Percentiles rank a stretch among this genome's conserved stretches.
Evolutionary conservation across 2,888 invertebrate genomes (phyloP).

Genomic region (Drosophila fungiperda): DNA sequence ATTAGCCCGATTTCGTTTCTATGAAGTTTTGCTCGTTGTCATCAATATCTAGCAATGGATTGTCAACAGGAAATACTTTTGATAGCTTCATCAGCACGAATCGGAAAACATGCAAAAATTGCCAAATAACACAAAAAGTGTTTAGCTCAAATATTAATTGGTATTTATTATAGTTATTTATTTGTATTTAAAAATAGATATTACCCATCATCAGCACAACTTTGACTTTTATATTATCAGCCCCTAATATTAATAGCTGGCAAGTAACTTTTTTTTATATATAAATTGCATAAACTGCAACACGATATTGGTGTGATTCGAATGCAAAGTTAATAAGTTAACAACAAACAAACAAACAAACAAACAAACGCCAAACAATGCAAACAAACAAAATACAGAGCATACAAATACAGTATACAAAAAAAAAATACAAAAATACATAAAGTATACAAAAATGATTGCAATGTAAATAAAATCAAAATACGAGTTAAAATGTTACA

Average conservation of each 20-base stretch:
- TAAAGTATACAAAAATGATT: background rate
- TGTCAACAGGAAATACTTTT: background rate
- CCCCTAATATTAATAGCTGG: too few relatives aligned
- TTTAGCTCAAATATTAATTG: background rate
- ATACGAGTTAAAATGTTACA: background rate
- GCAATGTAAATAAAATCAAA: background rate
- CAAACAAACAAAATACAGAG: background rate
- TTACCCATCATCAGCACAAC: background rate
- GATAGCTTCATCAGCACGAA: conserved; percentile 2
- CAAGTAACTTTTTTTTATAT: too few relatives aligned
- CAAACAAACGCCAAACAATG: background rate
- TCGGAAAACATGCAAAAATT: background rate
- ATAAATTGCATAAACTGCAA: background rate
- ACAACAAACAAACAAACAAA: background rate
- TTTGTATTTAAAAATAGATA: background rate
- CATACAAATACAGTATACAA: background rate
- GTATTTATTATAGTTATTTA: background rate
- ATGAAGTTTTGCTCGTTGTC: conserved; percentile 17
- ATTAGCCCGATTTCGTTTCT: conserved; percentile 31
- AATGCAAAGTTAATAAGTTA: background rate
- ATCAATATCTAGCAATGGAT: conserved; percentile 23
- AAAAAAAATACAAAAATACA: too few relatives aligned
- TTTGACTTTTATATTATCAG: background rate
- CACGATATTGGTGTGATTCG: background rate
- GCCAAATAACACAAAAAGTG: background rate